phyloP scores from a whole-genome alignment of 1,140 invertebrate genomes.

The Delia radicum region DNA sequence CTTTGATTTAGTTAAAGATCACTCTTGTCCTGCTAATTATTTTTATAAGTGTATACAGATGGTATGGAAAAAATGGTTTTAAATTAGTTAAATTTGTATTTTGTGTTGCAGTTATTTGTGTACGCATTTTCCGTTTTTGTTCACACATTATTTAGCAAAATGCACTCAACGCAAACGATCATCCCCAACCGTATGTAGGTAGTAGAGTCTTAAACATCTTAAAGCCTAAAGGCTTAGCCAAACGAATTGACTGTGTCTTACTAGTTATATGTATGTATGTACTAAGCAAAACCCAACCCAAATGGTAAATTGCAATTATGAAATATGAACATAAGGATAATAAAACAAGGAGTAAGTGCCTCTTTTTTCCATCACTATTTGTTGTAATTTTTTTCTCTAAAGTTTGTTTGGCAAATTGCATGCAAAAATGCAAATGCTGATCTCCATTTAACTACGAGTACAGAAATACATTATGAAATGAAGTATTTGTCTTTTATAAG shows the following conservation, averaged over 20 bases:
- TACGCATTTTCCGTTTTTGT: conserved; percentile 14
- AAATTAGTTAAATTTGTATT: neutral
- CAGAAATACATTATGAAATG: neutral
- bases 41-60: neutral
- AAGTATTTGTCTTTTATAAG: neutral
- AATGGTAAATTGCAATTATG: conserved; percentile 24
- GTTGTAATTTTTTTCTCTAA: neutral
- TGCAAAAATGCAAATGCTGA: conserved; percentile 11
- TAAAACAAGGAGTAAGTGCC: conserved; percentile 16
- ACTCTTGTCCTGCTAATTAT: no score
- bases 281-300: neutral
- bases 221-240: neutral
- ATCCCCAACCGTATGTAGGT: neutral
- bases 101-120: neutral
- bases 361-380: neutral
- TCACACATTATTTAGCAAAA: conserved; percentile 21
- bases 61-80: neutral
- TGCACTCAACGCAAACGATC: neutral
- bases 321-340: conserved; percentile 24
- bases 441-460: neutral
- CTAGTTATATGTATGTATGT: neutral
- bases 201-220: neutral
- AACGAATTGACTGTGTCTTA: neutral
- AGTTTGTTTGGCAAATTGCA: conserved; percentile 15
- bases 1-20: no score